Evolutionary conservation across 2,797 vertebrate species (phyloP), one percentile per base, ranked within the genome.

Genomic region (Danionella dracula): DNA sequence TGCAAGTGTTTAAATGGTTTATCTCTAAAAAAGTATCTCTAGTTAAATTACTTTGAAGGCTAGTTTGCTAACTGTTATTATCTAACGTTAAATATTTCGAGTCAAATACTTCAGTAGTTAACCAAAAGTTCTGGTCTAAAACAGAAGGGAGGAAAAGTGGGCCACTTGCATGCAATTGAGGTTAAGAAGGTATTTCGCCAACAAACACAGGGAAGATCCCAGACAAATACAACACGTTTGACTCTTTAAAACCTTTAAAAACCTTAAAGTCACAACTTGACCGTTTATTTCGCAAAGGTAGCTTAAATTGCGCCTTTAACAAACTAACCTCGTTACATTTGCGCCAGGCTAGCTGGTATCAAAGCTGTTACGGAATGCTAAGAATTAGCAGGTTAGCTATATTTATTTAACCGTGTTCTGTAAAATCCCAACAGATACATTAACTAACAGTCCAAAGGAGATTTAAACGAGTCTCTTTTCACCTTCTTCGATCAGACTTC

Each of bases 401-500:
- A 23, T 50, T 23, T 4, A 51, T 13, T 65, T 44, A 58, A 34
- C 67, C 4, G 29, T 29, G 41, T 23, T 41, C 27, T 16, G 19
- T 63, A 29, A 27, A 57, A 61, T 48, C 31, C 51, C 4, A 27
- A 15, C 17, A 38, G 41, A 69, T 49, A 15, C n/a, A 40, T 15
- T 16, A 31, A 4, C 4, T 8, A 12, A 51, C 61, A 35, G 35
- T 5, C 31, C 5, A 46, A 55, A 60, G 46, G 34, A 49, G 16
- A 37, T 41, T 44, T 27, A 64, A 45, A 27, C 11, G 34, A 32
- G 12, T 57, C 27, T 4, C 41, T 62, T 77, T 83, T 87, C 78
- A 90, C 90, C 87, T 87, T 76, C 83, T 82, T 76, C 78, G 79
- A 81, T 87, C 68, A 88, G 82, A 80, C 71, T 77, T 59, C 73